Evolutionary conservation across 2,888 invertebrate species (phyloP).

Genomic region (Epirrhoe tristata): DNA sequence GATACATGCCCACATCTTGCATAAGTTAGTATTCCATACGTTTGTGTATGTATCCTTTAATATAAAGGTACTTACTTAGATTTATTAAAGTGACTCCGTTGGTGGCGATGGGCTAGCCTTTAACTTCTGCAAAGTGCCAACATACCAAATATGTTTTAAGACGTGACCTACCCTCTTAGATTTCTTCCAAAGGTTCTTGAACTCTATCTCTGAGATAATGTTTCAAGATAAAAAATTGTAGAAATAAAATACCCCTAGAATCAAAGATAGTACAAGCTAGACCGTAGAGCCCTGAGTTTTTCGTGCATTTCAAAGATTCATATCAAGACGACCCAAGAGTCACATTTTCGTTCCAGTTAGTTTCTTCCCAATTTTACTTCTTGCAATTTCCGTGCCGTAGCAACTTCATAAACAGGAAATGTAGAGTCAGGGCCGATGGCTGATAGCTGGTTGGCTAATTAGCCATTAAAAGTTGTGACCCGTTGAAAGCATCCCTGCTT

Average conservation of each 20-base stretch:
- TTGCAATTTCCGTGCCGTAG: constrained; percentile 38
- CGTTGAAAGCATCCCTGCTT: constrained; percentile 24
- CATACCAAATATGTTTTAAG: no score
- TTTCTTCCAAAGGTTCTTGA: no score
- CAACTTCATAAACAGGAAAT: constrained; percentile 57
- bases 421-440: constrained; percentile 40
- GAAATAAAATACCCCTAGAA: neutral
- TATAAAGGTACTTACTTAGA: no score
- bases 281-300: neutral
- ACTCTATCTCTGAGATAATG: no score
- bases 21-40: no score
- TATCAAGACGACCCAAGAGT: constrained; percentile 1
- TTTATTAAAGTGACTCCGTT: no score
- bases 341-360: constrained; percentile 1
- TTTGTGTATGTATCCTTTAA: no score
- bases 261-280: neutral
- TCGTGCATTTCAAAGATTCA: constrained; percentile 23
- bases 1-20: no score
- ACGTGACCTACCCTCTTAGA: no score
- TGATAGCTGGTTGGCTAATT: constrained; percentile 59
- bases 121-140: no score
- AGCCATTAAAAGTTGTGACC: constrained; percentile 66
- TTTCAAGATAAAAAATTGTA: no score
- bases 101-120: no score
- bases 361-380: constrained; percentile 20